Base-by-base conservation (phyloP, 2,888 invertebrate genomes). In the Branchipolynoe longqiensis region DNA sequence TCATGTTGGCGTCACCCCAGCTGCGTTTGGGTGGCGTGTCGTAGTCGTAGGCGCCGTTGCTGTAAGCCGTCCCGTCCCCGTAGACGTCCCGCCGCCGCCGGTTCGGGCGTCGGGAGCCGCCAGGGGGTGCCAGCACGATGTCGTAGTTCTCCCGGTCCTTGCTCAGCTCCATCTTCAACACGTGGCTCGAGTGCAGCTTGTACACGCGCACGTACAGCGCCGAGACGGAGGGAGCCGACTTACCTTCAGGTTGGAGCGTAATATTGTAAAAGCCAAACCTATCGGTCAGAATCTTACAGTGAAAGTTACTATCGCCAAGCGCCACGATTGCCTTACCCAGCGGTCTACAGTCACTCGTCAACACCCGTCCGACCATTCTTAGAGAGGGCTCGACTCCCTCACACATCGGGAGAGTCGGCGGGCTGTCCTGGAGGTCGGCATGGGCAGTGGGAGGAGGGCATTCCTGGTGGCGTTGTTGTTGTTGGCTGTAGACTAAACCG, bases 1-100 rank as follows among this genome's bases (percentile, higher is more conserved):
- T 59, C 85, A 87, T 87, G 56, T 56, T 56, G 18, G 54, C 78
- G 59, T 87, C 85, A 1, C 59, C 69, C 87, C 87, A 87, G 38
- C 36, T 82, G n/a, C 85, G 82, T 28, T 83, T 82, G 33, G 33
- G 41, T 4, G 36, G 83, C 4, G 36, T 62, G 28, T 62, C 54
- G 36, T 78, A 18, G 18, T 33, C 41, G 18, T 82, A 62, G 38
- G 81, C 59, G 33, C 54, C 41, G 6, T 48, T n/a, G 8, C 4
- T 25, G 14, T 78, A 41, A 48, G 41, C 41, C 14, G 31, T 0
- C 31, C 48, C 78, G 22, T 41, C 78, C 0, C 28, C 78, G 18
- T 14, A 3, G 31, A 54, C 48, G 1, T 41, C 78, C 2, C 78
- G 78, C 25, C 78, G 78, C 31, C 41, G n/a, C 48, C 78, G 1